A percentile compares a stretch with the other conserved stretches of the same genome.
These are phyloP conservation scores for Thripadectes ignobilis DNA, from an alignment of 2,797 vertebrate species.

Conservation along the genomic window DNA sequence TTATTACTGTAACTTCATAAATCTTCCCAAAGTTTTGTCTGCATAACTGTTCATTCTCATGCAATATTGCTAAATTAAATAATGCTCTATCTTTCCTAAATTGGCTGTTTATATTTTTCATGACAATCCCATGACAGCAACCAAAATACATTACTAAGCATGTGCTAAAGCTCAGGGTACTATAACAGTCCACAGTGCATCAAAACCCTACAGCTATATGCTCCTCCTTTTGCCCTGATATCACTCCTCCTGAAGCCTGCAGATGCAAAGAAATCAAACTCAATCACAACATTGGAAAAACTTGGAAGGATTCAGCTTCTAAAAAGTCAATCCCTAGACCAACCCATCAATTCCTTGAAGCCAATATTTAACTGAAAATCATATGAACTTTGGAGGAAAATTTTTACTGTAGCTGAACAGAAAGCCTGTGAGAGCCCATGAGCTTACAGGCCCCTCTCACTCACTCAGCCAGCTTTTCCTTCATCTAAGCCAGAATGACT, in stretches of 20 bases:
- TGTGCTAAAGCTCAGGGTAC: not conserved
- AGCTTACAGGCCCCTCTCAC: not conserved
- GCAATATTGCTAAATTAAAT: not conserved
- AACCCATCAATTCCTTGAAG: not conserved
- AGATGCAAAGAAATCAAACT: not conserved
- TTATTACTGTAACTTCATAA: not conserved
- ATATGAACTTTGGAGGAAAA: not conserved
- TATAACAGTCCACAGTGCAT: not conserved
- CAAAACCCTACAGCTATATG: not conserved
- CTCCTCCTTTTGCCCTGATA: not conserved
- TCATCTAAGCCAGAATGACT: not conserved
- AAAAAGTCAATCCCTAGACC: not conserved
- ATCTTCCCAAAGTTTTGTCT: not conserved
- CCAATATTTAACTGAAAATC: not conserved
- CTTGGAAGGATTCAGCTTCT: not conserved
- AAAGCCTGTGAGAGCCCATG: not conserved
- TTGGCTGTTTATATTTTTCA: not conserved
- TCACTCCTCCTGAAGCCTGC: not conserved
- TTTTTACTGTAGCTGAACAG: not conserved
- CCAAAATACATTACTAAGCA: not conserved
- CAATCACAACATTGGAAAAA: not conserved
- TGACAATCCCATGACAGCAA: not conserved
- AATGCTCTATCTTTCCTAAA: not conserved
- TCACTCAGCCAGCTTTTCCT: not conserved
- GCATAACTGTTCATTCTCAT: not conserved